A percentile compares a stretch with the other conserved stretches of the same genome.
These are phyloP conservation scores for Halcyon chelicuti DNA, from an alignment of 2,797 vertebrate genomes.

Conservation along the genomic window DNA sequence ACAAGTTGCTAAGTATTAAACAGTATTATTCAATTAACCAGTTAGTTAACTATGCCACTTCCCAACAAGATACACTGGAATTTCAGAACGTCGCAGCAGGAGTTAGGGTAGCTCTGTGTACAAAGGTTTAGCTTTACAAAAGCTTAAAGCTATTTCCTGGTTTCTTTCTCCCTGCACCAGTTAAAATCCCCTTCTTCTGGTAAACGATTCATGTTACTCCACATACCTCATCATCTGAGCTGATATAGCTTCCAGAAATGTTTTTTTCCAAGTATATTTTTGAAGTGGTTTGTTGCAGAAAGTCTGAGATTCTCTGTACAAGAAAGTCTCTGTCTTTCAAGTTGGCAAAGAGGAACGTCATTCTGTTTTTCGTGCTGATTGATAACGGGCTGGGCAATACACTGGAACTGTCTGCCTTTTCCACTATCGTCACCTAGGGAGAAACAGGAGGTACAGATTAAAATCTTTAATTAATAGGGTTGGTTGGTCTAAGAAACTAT, in stretches of 20 bases:
- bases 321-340: constrained; percentile 97
- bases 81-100: background rate
- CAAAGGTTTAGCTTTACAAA: background rate
- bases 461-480: background rate
- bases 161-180: background rate
- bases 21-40: background rate
- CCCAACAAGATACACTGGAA: background rate
- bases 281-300: constrained; percentile 94
- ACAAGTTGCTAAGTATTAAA: background rate
- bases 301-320: constrained; percentile 97
- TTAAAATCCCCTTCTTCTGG: background rate
- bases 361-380: constrained; percentile 97
- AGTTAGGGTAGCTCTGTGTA: background rate
- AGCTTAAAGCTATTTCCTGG: background rate
- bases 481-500: background rate
- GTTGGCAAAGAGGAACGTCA: constrained; percentile 98
- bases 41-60: background rate
- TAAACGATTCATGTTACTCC: background rate
- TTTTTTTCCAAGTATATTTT: constrained; percentile 92
- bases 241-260: constrained; percentile 88
- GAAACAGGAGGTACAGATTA: background rate
- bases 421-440: constrained; percentile 94
- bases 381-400: constrained; percentile 95
- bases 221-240: constrained; percentile 93
- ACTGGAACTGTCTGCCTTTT: constrained; percentile 97